Evolutionary conservation across 2,888 invertebrate species (phyloP).

Genomic region (Metacarcinus magister): DNA sequence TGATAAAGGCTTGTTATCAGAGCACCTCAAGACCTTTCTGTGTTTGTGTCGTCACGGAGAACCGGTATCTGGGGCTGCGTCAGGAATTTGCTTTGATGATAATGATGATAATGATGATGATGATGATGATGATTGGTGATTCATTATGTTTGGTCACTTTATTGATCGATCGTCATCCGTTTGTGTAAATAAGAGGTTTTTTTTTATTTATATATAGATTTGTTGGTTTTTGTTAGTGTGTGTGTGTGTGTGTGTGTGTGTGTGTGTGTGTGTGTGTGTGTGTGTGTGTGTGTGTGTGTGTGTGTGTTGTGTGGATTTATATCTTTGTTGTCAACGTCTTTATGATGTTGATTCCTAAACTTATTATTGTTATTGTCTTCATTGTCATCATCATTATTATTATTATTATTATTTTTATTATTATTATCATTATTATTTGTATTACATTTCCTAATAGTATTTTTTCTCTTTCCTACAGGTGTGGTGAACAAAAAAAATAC

Average conservation of each 20-base stretch:
- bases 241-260: background rate
- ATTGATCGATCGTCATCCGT: background rate
- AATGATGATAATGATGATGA: background rate
- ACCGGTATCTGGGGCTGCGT: background rate
- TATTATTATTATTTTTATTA: constrained; percentile 30
- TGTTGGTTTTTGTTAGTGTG: background rate
- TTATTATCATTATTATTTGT: background rate
- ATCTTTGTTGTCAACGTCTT: background rate
- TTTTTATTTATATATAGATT: too few relatives aligned
- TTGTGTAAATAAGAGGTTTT: background rate
- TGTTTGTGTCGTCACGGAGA: background rate
- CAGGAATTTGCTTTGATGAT: background rate
- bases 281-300: background rate
- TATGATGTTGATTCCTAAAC: too few relatives aligned
- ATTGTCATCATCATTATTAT: background rate
- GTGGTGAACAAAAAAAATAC: background rate
- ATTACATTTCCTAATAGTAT: background rate
- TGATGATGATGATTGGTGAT: too few relatives aligned
- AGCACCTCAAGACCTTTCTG: background rate
- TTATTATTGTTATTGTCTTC: too few relatives aligned
- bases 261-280: too few relatives aligned
- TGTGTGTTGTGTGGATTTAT: background rate
- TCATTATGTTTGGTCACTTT: background rate
- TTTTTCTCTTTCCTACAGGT: background rate
- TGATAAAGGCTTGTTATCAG: background rate